Evolutionary conservation across 2,113 vertebrate species (phyloP).

Genomic region (Notothenia rossii): DNA sequence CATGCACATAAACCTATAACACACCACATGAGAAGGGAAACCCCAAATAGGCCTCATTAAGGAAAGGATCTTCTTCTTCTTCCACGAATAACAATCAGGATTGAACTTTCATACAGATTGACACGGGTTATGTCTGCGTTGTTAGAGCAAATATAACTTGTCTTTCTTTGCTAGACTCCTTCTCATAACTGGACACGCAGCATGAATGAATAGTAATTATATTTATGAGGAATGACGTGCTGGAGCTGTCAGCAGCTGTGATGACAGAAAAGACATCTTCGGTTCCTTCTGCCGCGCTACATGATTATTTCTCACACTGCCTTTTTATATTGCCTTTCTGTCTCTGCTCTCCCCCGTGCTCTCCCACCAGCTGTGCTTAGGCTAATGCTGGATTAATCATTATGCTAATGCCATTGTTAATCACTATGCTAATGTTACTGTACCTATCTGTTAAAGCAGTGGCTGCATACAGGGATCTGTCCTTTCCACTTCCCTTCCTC

Average conservation of each 20-base stretch:
- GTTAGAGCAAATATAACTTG: not conserved
- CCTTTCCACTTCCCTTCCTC: not conserved
- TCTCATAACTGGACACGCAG: not conserved
- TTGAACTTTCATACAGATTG: not conserved
- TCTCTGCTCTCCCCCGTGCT: constrained; percentile 4
- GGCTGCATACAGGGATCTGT: constrained; percentile 9
- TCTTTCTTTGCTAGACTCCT: not conserved
- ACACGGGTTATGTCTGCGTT: not conserved
- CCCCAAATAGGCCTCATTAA: too few relatives aligned
- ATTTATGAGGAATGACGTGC: constrained; percentile 7
- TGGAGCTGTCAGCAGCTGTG: constrained; percentile 20
- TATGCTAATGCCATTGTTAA: constrained; percentile 62
- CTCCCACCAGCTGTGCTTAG: constrained; percentile 38
- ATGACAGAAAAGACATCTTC: not conserved
- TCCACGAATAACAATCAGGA: too few relatives aligned
- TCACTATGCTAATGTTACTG: constrained; percentile 57
- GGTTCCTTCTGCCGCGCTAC: not conserved
- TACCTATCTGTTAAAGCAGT: constrained; percentile 42
- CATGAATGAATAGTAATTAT: not conserved
- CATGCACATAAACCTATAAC: too few relatives aligned
- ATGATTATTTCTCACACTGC: not conserved
- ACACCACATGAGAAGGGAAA: too few relatives aligned
- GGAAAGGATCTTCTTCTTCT: too few relatives aligned
- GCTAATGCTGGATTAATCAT: constrained; percentile 62
- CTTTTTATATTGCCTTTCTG: not conserved